A percentile compares a stretch with the other conserved stretches of the same genome.
Evolutionary conservation across 2,113 vertebrate genomes (phyloP).

Genomic region (Nothoprocta pentlandii): DNA sequence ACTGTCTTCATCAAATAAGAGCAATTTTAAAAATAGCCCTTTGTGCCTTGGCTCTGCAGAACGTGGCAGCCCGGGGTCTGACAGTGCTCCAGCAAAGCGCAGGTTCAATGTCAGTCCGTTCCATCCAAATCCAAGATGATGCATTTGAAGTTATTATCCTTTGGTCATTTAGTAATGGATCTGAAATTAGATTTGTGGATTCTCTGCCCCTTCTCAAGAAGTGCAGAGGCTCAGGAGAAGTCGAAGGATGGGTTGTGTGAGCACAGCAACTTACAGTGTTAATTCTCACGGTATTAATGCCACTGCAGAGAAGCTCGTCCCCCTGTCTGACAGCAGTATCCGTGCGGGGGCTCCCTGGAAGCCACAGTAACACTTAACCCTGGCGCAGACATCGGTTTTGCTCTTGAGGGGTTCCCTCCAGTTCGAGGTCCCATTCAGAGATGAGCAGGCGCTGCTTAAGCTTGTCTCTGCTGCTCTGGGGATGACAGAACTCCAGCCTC

Average conservation of each 20-base stretch:
- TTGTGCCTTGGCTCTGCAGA: neutral
- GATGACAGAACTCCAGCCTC: neutral
- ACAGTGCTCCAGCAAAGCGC: accelerated
- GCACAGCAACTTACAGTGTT: neutral
- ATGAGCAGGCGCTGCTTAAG: neutral
- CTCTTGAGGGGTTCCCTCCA: neutral
- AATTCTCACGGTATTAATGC: accelerated
- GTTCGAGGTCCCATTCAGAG: neutral
- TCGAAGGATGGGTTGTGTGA: neutral
- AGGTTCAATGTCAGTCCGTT: accelerated
- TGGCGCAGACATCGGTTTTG: neutral
- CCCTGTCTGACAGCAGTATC: neutral
- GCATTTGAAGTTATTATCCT: neutral
- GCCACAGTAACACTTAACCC: neutral
- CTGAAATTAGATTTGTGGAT: neutral
- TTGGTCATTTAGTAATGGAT: accelerated
- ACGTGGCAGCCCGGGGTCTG: accelerated
- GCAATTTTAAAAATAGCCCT: accelerated
- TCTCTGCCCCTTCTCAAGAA: neutral
- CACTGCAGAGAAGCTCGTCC: neutral
- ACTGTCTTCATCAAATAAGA: neutral
- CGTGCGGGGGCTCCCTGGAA: neutral
- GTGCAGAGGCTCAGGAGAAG: neutral
- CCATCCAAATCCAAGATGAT: neutral
- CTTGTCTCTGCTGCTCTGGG: neutral